Evolutionary conservation across 2,888 invertebrate genomes (phyloP), one percentile per base, ranked within the genome.

Genomic region (Eilema griseolum): DNA sequence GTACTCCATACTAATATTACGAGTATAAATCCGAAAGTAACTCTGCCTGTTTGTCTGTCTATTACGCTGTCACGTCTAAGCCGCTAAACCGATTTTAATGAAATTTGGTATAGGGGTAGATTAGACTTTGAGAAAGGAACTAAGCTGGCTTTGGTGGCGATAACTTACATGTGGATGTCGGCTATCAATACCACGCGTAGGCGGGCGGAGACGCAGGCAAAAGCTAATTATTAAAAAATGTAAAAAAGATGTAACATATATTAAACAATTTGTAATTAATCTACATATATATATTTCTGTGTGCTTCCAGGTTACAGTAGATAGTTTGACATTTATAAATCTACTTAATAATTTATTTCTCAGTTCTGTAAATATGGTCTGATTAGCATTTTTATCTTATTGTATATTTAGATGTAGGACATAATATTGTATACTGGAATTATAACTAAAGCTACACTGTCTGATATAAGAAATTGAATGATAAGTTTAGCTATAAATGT

Each of bases 241-340:
- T 71, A 46, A 61, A 70, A 69, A 69, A 10, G n/a, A 67, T 78
- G 83, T 83, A 81, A 70, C 8, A 76, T 78, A 75, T 76, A 71
- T 70, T 69, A 73, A 74, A 73, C 14, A 16, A 71, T 71, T 74
- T 73, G 66, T 74, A 81, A 74, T 76, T 66, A 71, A 78, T 90
- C 84, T 86, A 83, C 86, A 80, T 85, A 86, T 85, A 80, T 85
- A 86, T 85, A 91, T 93, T 92, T 95, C 91, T 93, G 93, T 95
- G 95, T 94, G 95, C 95, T 95, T 95, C 95, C 95, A 95, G 88
- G 90, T 92, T 91, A 90, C 86, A 88, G 85, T 94, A 93, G 89
- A 79, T 66, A 92, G 90, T 83, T 72, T 80, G 74, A 74, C 67
- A 66, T 82, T 76, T 73, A 82, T 78, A 73, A 77, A 78, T 77